Conservation (phyloP, 2,888 invertebrate genomes). For the Plutella xylostella region DNA sequence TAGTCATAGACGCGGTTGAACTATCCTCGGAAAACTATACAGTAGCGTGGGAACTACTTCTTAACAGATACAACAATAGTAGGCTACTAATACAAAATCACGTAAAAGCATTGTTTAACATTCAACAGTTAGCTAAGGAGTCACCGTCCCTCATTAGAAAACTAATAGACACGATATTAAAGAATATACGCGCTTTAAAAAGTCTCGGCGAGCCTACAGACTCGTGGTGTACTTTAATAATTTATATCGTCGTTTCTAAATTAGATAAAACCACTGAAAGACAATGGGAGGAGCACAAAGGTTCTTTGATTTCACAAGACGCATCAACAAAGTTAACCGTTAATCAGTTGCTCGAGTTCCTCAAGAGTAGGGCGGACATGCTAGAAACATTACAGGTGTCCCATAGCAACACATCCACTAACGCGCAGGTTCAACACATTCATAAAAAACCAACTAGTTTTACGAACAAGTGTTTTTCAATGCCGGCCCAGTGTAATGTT, state of each 20-base stretch:
- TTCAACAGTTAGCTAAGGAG: conserved; percentile 11
- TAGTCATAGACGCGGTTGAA: conserved; percentile 10
- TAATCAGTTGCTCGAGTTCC: conserved; percentile 7
- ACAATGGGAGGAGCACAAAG: conserved; percentile 6
- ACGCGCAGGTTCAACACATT: conserved; percentile 1
- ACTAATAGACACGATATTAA: conserved; percentile 1
- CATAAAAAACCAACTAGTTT: no score
- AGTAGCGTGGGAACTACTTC: conserved; percentile 12
- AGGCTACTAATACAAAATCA: conserved; percentile 11
- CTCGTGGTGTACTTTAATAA: conserved; percentile 3
- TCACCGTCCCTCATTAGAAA: conserved; percentile 6
- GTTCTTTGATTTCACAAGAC: conserved; percentile 1
- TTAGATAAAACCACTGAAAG: neutral
- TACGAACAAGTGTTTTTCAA: no score
- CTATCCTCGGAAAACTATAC: conserved; percentile 11
- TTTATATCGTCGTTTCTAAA: conserved; percentile 2
- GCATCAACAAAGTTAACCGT: no score
- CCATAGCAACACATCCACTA: neutral
- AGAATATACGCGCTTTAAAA: conserved; percentile 3
- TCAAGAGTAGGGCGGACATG: conserved; percentile 12
- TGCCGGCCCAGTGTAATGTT: no score
- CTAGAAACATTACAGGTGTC: conserved; percentile 7
- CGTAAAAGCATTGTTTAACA: conserved; percentile 14
- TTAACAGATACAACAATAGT: conserved; percentile 11
- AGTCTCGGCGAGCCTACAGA: conserved; percentile 1